These are phyloP conservation scores for Nesidiocoris tenuis DNA, from an alignment of 2,888 invertebrate genomes.

Conservation along the genomic window DNA sequence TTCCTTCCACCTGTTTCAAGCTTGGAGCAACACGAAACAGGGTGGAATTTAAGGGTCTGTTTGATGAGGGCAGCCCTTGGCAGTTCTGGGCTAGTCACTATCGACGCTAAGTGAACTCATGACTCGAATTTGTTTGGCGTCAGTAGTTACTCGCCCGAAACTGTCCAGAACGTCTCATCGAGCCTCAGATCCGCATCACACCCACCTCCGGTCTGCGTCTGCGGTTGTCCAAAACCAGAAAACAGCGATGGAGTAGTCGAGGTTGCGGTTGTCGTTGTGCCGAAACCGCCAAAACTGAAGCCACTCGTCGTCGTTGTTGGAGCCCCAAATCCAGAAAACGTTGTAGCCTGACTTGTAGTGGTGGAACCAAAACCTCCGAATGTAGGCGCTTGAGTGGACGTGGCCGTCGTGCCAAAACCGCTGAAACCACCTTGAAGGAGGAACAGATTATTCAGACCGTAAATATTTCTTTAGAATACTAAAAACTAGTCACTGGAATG, in stretches of 20 bases:
- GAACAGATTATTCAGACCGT: not conserved
- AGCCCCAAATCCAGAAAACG: constrained; percentile 50
- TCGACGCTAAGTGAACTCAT: too few relatives aligned
- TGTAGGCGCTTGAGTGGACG: constrained; percentile 53
- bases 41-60: too few relatives aligned
- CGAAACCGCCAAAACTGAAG: constrained; percentile 56
- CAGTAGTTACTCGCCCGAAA: too few relatives aligned
- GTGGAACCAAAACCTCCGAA: constrained; percentile 55
- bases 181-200: too few relatives aligned
- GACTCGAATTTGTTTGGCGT: too few relatives aligned
- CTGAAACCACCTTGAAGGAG: constrained; percentile 45
- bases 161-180: too few relatives aligned
- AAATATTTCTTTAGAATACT: not conserved
- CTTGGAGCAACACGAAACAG: too few relatives aligned
- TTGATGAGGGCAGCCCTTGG: too few relatives aligned
- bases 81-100: too few relatives aligned
- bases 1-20: too few relatives aligned
- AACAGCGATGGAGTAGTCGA: constrained; percentile 58
- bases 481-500: too few relatives aligned
- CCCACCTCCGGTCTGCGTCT: constrained; percentile 11
- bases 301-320: constrained; percentile 50
- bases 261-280: constrained; percentile 59
- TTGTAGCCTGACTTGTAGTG: constrained; percentile 43
- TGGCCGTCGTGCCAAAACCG: constrained; percentile 52
- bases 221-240: constrained; percentile 52